phyloP scores from a whole-genome alignment of 2,113 vertebrate genomes.

The Platycercus adscitus region DNA sequence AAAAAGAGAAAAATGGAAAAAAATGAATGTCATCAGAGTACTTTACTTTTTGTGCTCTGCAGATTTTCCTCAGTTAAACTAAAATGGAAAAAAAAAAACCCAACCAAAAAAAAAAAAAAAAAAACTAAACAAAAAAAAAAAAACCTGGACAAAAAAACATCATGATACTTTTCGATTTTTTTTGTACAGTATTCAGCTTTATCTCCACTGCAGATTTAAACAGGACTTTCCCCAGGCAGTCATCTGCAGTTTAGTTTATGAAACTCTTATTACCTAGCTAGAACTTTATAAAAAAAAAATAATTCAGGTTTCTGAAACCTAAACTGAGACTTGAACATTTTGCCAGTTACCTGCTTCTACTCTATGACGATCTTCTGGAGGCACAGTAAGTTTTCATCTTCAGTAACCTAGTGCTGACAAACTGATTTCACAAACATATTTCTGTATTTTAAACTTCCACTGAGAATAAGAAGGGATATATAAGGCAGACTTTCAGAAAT shows the following conservation, averaged over 20 bases:
- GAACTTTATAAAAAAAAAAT: neutral
- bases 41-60: neutral
- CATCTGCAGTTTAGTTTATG: neutral
- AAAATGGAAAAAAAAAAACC: fast-evolving
- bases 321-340: neutral
- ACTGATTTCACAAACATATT: neutral
- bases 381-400: neutral
- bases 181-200: neutral
- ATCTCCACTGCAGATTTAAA: neutral
- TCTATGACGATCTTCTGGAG: neutral
- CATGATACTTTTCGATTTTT: neutral
- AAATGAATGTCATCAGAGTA: neutral
- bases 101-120: too few relatives aligned
- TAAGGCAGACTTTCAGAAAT: neutral
- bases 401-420: neutral
- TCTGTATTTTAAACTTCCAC: neutral
- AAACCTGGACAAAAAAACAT: neutral
- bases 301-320: neutral
- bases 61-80: neutral
- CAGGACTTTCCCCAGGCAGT: neutral
- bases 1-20: neutral
- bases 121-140: too few relatives aligned
- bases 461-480: neutral
- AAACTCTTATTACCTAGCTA: neutral
- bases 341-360: neutral